A percentile compares a stretch with the other conserved stretches of the same genome.
These are phyloP conservation scores for Turdus rufiventris DNA, from an alignment of 2,113 vertebrate genomes.

Conservation along the genomic window DNA sequence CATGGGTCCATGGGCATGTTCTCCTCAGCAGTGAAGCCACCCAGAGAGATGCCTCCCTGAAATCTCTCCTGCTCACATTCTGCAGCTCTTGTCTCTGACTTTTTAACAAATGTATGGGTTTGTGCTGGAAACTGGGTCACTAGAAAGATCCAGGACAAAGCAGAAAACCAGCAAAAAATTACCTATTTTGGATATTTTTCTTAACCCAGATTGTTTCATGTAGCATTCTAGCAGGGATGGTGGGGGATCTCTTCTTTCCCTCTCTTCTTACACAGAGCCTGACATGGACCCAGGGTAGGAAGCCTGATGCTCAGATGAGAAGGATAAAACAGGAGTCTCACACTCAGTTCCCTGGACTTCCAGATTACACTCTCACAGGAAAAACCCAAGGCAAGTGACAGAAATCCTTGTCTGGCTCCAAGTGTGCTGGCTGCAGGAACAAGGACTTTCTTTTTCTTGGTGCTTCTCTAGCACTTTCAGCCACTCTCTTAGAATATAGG, in stretches of 20 bases:
- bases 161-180: background rate
- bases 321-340: background rate
- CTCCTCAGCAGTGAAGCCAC: background rate
- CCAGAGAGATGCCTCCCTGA: background rate
- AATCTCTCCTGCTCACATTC: background rate
- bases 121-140: background rate
- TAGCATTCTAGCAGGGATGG: background rate
- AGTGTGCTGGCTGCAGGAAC: background rate
- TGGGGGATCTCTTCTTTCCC: background rate
- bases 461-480: background rate
- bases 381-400: background rate
- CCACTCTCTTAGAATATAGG: background rate
- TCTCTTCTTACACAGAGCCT: background rate
- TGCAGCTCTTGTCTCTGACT: background rate
- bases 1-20: background rate
- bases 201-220: background rate
- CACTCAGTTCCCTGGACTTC: background rate
- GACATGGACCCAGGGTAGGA: background rate
- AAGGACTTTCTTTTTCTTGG: background rate
- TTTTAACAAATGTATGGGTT: background rate
- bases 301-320: background rate
- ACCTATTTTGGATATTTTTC: background rate
- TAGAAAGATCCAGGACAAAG: background rate
- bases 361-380: background rate
- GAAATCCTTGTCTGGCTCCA: background rate